Evolutionary conservation across 2,888 invertebrate species (phyloP).

Genomic region (Dexiosoma caninum): DNA sequence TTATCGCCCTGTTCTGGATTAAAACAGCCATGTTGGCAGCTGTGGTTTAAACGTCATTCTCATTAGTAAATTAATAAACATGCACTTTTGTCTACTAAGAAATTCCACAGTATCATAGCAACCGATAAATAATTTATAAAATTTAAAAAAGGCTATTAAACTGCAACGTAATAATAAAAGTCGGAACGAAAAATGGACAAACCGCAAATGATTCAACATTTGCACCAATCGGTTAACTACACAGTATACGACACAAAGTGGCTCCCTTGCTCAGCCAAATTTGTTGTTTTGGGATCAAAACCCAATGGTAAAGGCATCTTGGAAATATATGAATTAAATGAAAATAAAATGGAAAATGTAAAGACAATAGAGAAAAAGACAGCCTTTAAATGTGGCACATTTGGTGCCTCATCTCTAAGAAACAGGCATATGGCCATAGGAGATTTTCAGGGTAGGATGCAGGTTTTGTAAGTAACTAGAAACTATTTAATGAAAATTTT

Average conservation of each 20-base stretch:
- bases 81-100: constrained; percentile 20
- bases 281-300: constrained; percentile 91
- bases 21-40: too few relatives aligned
- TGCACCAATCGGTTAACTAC: constrained; percentile 89
- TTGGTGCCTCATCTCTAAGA: constrained; percentile 90
- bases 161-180: neutral
- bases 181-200: constrained; percentile 81
- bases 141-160: neutral
- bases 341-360: constrained; percentile 84
- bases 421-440: constrained; percentile 92
- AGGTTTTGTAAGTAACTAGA: constrained; percentile 84
- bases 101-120: constrained; percentile 64
- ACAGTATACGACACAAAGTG: constrained; percentile 95
- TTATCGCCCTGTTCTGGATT: too few relatives aligned
- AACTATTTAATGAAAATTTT: neutral
- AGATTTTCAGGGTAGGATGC: constrained; percentile 90
- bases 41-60: neutral
- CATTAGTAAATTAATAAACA: constrained; percentile 53
- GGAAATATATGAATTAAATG: constrained; percentile 87
- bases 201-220: constrained; percentile 93
- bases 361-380: constrained; percentile 88
- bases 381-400: constrained; percentile 94
- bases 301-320: constrained; percentile 91
- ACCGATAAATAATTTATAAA: constrained; percentile 38
- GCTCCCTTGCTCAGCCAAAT: constrained; percentile 96